A percentile compares a stretch with the other conserved stretches of the same genome.
These are phyloP conservation scores for Mantis religiosa DNA, from an alignment of 2,888 invertebrate species.

Conservation along the genomic window DNA sequence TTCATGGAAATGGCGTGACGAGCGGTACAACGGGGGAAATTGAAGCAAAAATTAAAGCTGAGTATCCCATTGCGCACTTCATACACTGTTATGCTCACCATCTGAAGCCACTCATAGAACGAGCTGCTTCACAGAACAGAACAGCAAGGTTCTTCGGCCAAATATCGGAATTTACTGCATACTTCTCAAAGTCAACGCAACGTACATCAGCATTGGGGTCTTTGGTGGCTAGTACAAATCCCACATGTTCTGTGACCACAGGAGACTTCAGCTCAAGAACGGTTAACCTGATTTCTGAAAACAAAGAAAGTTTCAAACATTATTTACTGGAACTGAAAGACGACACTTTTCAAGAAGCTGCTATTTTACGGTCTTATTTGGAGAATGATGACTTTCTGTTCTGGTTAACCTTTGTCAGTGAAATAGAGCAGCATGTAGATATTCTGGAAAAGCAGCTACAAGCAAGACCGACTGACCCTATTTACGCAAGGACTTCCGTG, in stretches of 20 bases:
- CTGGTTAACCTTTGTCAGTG: neutral
- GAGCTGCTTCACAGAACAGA: neutral
- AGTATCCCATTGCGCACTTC: neutral
- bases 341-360: neutral
- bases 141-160: neutral
- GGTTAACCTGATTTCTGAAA: neutral
- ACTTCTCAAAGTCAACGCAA: neutral
- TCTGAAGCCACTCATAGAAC: neutral
- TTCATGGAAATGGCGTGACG: neutral
- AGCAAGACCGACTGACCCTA: neutral
- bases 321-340: neutral
- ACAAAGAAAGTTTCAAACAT: neutral
- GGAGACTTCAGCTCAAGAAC: neutral
- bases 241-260: neutral
- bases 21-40: neutral
- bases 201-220: neutral
- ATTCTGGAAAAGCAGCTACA: neutral
- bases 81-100: neutral
- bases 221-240: neutral
- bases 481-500: neutral
- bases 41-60: neutral
- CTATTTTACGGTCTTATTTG: neutral
- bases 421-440: neutral
- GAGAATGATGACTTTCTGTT: neutral
- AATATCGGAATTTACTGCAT: neutral